Conservation (phyloP, 2,888 invertebrate genomes). For the Phlogophora meticulosa region DNA sequence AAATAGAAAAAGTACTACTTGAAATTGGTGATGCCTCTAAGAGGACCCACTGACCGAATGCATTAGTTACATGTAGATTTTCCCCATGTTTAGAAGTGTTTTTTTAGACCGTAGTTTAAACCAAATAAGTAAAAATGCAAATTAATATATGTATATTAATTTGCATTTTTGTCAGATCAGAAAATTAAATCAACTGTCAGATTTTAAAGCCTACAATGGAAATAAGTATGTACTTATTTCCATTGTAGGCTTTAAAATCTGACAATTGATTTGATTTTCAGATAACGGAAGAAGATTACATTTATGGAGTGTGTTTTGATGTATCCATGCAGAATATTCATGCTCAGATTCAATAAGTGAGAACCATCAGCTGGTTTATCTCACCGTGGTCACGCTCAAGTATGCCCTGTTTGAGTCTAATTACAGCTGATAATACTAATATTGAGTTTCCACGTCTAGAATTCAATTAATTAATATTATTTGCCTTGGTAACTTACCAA, state of each 20-base stretch:
- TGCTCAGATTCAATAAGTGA: slow-evolving; percentile 35
- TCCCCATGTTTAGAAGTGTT: too few species aligned
- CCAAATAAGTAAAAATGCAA: too few species aligned
- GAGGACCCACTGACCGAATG: too few species aligned
- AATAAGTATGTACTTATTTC: slow-evolving; percentile 17
- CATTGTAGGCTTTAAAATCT: neutral
- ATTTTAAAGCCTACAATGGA: too few species aligned
- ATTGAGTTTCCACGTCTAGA: slow-evolving; percentile 10
- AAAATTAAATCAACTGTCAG: too few species aligned
- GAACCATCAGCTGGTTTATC: slow-evolving; percentile 34
- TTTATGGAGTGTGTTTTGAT: slow-evolving; percentile 28
- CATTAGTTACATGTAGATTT: too few species aligned
- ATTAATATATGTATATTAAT: too few species aligned
- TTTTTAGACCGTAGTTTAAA: too few species aligned
- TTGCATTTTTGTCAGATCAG: too few species aligned
- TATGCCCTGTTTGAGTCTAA: slow-evolving; percentile 28
- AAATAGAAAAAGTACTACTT: too few species aligned
- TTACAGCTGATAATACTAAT: slow-evolving; percentile 3
- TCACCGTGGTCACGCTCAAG: slow-evolving; percentile 35
- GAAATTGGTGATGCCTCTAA: too few species aligned
- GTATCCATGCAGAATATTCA: slow-evolving; percentile 28
- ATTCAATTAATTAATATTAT: slow-evolving; percentile 15
- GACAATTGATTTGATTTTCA: slow-evolving; percentile 20
- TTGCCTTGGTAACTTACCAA: slow-evolving; percentile 10
- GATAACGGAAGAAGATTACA: slow-evolving; percentile 30